phyloP scores from a whole-genome alignment of 2,888 invertebrate genomes.

The Cataglyphis rosenhaueri region DNA sequence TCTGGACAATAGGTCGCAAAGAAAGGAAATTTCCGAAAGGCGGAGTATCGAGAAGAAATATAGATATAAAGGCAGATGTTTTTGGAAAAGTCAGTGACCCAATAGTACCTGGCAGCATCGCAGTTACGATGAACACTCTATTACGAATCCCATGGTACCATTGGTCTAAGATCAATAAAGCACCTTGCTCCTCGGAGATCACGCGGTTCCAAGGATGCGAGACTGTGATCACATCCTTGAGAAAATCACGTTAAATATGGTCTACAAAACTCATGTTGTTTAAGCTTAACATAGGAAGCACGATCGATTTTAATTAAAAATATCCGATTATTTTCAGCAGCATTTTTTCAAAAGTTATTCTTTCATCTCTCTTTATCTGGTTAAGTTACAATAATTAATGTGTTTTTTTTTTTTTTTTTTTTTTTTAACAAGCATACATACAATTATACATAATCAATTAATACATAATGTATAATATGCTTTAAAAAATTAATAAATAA shows the following conservation, averaged over 20 bases:
- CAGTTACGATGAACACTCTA: constrained; percentile 57
- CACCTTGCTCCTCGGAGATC: constrained; percentile 56
- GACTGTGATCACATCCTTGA: neutral
- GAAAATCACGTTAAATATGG: constrained; percentile 15
- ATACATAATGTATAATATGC: neutral
- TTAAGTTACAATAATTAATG: neutral
- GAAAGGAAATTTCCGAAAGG: neutral
- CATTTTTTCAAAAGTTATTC: neutral
- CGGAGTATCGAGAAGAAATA: constrained; percentile 24
- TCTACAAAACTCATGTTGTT: neutral
- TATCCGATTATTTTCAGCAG: neutral
- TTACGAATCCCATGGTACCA: constrained; percentile 56
- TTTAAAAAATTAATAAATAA: constrained; percentile 4
- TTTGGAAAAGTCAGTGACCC: constrained; percentile 48
- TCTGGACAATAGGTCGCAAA: neutral
- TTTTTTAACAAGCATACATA: neutral
- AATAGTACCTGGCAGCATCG: constrained; percentile 40
- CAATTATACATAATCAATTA: neutral
- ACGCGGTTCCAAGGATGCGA: constrained; percentile 38
- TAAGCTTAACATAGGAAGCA: neutral
- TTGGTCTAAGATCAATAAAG: constrained; percentile 64
- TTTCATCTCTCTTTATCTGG: neutral
- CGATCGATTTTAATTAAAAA: constrained; percentile 1
- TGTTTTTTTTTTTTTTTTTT: neutral
- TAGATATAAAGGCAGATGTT: constrained; percentile 33